Base-by-base conservation (phyloP, 2,797 vertebrate species). In the Gambusia yucatana region DNA sequence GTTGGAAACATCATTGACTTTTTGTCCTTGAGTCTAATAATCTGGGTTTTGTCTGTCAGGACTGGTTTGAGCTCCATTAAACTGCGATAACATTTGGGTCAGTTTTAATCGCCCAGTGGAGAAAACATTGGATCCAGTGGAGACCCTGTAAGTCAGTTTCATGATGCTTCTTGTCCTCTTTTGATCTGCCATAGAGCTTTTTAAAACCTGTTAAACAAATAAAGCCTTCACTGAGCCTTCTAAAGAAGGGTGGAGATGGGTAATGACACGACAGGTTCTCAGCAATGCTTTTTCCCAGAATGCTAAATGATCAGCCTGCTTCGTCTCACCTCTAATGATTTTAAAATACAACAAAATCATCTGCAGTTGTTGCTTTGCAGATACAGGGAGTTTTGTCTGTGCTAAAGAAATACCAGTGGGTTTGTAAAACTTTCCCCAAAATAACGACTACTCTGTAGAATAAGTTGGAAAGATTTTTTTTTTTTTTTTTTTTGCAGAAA, bases 221-320 rank as follows among this genome's bases (percentile, higher is more conserved):
- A 52, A 73, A 75, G 39, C 41, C 55, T 46, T 57, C 25, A 11
- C 73, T 75, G 17, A 75, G 41, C 57, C 30, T 33, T 33, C 39
- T 36, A 33, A 46, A 63, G 28, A 57, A 63, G 74, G 59, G 75
- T 67, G 59, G 75, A 65, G 59, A 16, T n/a, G 41, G 13, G 22
- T 55, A n/a, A 50, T 77, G 63, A 70, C 67, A 44, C 67, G 41
- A 13, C 67, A 70, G 43, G 20, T 73, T 73, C 44, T 73, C 20
- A 14, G 22, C 22, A 1, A 41, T 39, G 16, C 20, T 41, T 11
- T 46, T 33, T 61, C 33, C 25, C 50, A 55, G 36, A 55, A 55
- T 57, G 33, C 52, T 9, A 41, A 74, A 74, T 55, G 16, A 59
- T 59, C 55, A 44, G 28, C 52, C 25, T 0, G 47, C 72, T 73